Evolutionary conservation across 2,888 invertebrate genomes (phyloP), one percentile per base, ranked within the genome.

Genomic region (Cheilosia vulpina): DNA sequence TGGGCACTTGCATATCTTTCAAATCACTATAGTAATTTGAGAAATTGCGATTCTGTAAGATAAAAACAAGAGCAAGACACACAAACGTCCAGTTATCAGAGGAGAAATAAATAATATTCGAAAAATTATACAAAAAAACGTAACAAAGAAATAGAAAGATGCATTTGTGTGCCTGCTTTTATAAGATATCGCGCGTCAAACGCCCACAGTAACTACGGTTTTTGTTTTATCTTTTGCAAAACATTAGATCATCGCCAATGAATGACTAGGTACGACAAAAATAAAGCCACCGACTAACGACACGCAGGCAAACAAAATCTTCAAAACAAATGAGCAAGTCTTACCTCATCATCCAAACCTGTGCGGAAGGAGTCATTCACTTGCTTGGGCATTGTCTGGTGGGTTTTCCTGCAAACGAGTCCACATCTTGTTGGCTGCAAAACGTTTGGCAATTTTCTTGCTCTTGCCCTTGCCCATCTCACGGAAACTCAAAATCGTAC

Each of bases 361-460:
- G 96, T 95, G 88, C 95, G 96, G 66, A 95, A 94, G 47, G 94
- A 93, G 55, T 91, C 91, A 85, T 87, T 89, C 60, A 93, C 91
- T 90, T 94, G 94, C 91, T 90, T 94, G 94, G 90, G 94, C 94
- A 11, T 94, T 93, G 89, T 96, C 96, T 11, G 95, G 93, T 0
- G 96, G 96, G 89, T 95, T 93, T 87, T 97, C 96, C 90, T 97
- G 96, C 82, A 98, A 92, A 47, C 95, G 94, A 88, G 96, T 96
- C 96, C 96, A 96, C 98, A 99, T 98, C 92, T 97, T 96, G 90
- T 97, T 96, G 2, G 99, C 99, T 0, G 99, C 98, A 91, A 97
- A 95, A n/a, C 98, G 94, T 92, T 99, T 99, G 3, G 99, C 98
- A 65, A 98, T 94, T 92, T 99, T 99, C 93, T 99, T 99, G 66